These are phyloP conservation scores for Drosophila lini DNA, from an alignment of 1,140 invertebrate species.

Conservation along the genomic window DNA sequence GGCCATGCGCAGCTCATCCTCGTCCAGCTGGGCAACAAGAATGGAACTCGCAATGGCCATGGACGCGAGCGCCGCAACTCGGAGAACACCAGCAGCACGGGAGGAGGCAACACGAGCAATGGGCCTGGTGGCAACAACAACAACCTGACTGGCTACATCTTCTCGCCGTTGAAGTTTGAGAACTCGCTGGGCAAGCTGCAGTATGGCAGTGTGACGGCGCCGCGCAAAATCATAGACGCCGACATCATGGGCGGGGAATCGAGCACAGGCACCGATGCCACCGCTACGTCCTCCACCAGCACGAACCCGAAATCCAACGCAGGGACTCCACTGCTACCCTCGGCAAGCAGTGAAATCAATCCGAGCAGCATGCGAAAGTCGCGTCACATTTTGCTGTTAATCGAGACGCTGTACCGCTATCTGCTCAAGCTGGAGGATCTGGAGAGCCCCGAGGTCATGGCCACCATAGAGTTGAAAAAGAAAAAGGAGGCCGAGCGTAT, in stretches of 20 bases:
- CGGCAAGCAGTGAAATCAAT: constrained; percentile 52
- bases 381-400: constrained; percentile 91
- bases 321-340: constrained; percentile 17
- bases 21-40: constrained; percentile 83
- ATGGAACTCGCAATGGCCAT: constrained; percentile 79
- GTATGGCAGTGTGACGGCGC: constrained; percentile 95
- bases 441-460: constrained; percentile 89
- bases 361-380: constrained; percentile 85
- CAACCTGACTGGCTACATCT: constrained; percentile 85
- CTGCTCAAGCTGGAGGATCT: constrained; percentile 90
- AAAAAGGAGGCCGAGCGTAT: constrained; percentile 87
- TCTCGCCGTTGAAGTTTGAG: constrained; percentile 94
- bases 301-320: constrained; percentile 47
- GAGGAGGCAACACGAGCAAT: constrained; percentile 64
- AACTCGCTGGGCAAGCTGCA: constrained; percentile 95
- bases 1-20: constrained; percentile 83
- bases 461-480: constrained; percentile 87
- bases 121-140: constrained; percentile 77
- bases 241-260: constrained; percentile 88
- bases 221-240: constrained; percentile 96
- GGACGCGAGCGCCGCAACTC: constrained; percentile 86
- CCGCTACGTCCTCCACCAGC: constrained; percentile 46
- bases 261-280: constrained; percentile 83
- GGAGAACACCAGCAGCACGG: constrained; percentile 63
- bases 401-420: constrained; percentile 90